Percentiles rank a stretch among this genome's conserved stretches.
Evolutionary conservation across 1,140 invertebrate genomes (phyloP).

Genomic region (Drosophila biarmipes): DNA sequence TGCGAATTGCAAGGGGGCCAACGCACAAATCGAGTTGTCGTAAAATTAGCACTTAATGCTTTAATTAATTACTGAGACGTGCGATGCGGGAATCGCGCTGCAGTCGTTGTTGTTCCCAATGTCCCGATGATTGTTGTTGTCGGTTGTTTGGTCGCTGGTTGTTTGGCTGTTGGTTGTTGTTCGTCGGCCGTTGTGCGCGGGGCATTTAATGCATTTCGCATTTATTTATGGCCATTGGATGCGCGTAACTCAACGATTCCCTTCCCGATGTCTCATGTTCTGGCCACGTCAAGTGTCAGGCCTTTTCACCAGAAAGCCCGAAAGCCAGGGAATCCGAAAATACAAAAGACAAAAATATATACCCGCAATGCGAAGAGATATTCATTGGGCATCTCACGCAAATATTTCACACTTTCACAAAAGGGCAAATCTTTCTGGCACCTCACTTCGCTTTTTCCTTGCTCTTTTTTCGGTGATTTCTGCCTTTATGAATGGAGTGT

Average conservation of each 20-base stretch:
- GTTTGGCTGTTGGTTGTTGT: conserved; percentile 23
- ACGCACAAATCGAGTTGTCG: conserved; percentile 82
- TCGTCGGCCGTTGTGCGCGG: conserved; percentile 38
- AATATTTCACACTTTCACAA: conserved; percentile 79
- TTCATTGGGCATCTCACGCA: conserved; percentile 70
- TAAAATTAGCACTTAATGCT: conserved; percentile 83
- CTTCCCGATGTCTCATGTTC: conserved; percentile 50
- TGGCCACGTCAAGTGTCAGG: conserved; percentile 77
- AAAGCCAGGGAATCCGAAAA: conserved; percentile 39
- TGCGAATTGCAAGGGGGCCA: conserved; percentile 53
- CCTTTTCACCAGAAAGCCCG: conserved; percentile 63
- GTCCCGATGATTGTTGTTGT: conserved; percentile 13
- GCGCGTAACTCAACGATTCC: conserved; percentile 74
- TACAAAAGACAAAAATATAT: conserved; percentile 30
- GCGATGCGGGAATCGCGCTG: conserved; percentile 51
- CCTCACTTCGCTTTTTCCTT: neutral
- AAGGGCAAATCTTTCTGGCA: conserved; percentile 23
- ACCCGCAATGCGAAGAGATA: conserved; percentile 13
- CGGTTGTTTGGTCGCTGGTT: conserved; percentile 9
- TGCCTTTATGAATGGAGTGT: conserved; percentile 43
- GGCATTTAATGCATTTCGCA: conserved; percentile 76
- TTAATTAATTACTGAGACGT: conserved; percentile 82
- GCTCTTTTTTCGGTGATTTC: conserved; percentile 1
- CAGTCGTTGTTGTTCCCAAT: conserved; percentile 24
- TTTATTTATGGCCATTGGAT: conserved; percentile 79